A percentile compares a stretch with the other conserved stretches of the same genome.
phyloP scores from a whole-genome alignment of 2,888 invertebrate genomes.

The Drosophila paranaensis region DNA sequence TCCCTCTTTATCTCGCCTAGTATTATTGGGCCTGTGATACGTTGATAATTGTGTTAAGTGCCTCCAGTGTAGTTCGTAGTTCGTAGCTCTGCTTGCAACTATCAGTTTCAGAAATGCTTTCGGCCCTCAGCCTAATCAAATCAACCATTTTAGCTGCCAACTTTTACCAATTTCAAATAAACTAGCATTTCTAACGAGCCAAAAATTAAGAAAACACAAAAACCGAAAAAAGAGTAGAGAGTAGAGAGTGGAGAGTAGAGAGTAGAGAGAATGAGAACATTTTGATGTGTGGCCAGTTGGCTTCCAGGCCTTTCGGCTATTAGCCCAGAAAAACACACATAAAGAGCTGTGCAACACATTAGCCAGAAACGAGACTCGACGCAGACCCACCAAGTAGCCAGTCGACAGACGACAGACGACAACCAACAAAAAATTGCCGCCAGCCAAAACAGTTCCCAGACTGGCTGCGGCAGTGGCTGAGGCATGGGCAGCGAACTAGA shows the following conservation, averaged over 20 bases:
- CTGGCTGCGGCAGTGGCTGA: neutral
- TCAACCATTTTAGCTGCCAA: conserved; percentile 42
- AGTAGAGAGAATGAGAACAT: conserved; percentile 2
- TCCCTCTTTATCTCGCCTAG: neutral
- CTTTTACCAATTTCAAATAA: conserved; percentile 49
- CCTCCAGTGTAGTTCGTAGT: neutral
- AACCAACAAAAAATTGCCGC: conserved; percentile 58
- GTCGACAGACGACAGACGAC: conserved; percentile 42
- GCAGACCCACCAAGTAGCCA: conserved; percentile 70
- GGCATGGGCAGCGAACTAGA: conserved; percentile 45
- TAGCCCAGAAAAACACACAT: conserved; percentile 74
- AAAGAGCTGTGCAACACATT: conserved; percentile 63
- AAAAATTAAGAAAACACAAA: conserved; percentile 43
- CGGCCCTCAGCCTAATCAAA: conserved; percentile 31
- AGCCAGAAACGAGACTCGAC: conserved; percentile 43
- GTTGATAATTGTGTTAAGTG: conserved; percentile 10
- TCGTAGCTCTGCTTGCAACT: neutral
- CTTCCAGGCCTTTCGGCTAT: conserved; percentile 63
- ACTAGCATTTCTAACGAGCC: conserved; percentile 67
- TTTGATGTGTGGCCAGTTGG: conserved; percentile 35
- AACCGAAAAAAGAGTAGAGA: neutral
- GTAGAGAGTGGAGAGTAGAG: too few species aligned
- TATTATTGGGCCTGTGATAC: neutral
- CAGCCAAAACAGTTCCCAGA: conserved; percentile 69
- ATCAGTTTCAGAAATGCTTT: conserved; percentile 17